These are phyloP conservation scores for Pollachius pollachius DNA, from an alignment of 2,113 vertebrate genomes.

Conservation along the genomic window DNA sequence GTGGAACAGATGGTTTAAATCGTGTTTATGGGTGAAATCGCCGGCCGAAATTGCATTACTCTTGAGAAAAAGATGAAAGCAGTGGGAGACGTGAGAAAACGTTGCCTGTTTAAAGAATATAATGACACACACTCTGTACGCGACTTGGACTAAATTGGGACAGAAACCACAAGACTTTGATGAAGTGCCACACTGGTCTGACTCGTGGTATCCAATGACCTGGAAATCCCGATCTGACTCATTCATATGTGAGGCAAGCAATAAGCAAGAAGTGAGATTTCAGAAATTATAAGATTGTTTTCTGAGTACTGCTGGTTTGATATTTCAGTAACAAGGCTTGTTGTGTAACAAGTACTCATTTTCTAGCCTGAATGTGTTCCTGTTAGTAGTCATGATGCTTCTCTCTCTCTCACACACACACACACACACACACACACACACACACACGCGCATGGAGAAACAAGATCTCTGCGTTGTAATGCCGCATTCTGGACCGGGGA, in stretches of 20 bases:
- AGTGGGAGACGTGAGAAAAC: background rate
- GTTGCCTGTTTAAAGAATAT: background rate
- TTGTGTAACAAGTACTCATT: background rate
- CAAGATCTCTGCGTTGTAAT: slow-evolving; percentile 53
- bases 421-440: slow-evolving; percentile 4
- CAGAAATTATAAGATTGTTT: background rate
- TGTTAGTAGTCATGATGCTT: background rate
- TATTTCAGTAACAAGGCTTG: too few relatives aligned
- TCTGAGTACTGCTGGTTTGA: background rate
- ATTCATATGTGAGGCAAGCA: background rate
- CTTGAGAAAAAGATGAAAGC: background rate
- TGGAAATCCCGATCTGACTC: background rate
- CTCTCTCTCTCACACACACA: background rate
- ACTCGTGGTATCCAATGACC: background rate
- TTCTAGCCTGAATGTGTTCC: background rate
- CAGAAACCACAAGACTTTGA: background rate
- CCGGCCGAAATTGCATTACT: background rate
- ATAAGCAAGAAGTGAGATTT: background rate
- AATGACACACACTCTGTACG: background rate
- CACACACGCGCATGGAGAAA: slow-evolving; percentile 30
- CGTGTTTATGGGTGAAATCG: background rate
- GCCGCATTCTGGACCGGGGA: slow-evolving; percentile 43
- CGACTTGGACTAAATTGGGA: background rate
- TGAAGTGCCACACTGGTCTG: background rate
- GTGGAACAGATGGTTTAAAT: background rate